These are phyloP conservation scores for Eueremaeus valkanovi DNA, from an alignment of 2,888 invertebrate species.

Conservation along the genomic window DNA sequence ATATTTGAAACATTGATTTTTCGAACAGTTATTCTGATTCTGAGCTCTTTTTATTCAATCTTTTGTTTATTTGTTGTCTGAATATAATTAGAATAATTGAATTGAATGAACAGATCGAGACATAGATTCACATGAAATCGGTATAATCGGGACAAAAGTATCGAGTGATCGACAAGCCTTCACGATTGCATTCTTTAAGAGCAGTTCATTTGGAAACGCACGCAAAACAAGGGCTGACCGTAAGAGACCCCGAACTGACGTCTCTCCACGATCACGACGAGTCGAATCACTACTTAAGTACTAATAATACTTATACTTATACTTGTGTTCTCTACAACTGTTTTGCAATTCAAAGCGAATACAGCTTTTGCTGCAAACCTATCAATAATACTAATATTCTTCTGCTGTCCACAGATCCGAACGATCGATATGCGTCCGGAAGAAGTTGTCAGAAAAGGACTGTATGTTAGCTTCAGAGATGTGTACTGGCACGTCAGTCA, in stretches of 20 bases:
- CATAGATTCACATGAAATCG: slow-evolving; percentile 76
- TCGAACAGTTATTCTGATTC: no score
- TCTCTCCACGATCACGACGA: slow-evolving; percentile 45
- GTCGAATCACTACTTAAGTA: slow-evolving; percentile 44
- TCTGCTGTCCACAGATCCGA: slow-evolving; percentile 7
- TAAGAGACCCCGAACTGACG: slow-evolving; percentile 42
- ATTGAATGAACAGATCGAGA: slow-evolving; percentile 70
- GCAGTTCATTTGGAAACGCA: slow-evolving; percentile 49
- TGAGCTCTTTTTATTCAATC: no score
- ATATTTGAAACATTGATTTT: no score
- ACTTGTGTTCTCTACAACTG: no score
- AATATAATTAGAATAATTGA: no score
- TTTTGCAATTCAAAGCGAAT: no score
- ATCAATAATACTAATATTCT: no score
- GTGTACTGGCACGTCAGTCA: slow-evolving; percentile 55
- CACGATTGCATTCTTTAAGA: slow-evolving; percentile 71
- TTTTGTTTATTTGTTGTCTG: no score
- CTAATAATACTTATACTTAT: no score
- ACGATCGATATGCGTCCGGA: slow-evolving; percentile 39
- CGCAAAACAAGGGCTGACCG: slow-evolving; percentile 49
- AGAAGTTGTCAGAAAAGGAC: slow-evolving; percentile 74
- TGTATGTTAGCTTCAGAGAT: slow-evolving; percentile 83
- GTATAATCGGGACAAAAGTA: slow-evolving; percentile 70
- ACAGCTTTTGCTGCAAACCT: no score
- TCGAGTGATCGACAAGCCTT: slow-evolving; percentile 80